Conservation (phyloP, 2,888 invertebrate genomes). For the Drosophila putrida region DNA sequence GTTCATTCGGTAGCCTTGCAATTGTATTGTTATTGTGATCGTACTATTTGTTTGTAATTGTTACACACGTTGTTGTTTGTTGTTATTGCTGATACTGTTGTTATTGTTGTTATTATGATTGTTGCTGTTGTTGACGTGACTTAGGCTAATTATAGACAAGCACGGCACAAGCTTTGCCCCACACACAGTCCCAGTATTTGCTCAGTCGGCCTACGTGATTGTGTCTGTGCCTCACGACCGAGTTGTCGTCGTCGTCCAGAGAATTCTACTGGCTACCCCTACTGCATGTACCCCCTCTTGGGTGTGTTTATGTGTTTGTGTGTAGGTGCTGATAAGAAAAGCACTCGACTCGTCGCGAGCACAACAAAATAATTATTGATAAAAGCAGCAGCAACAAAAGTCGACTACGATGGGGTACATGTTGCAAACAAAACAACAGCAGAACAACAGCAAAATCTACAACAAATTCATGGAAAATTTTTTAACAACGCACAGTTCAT, state of each 20-base stretch:
- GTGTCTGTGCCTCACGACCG: constrained; percentile 77
- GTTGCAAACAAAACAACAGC: constrained; percentile 55
- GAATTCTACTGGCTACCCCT: constrained; percentile 15
- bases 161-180: constrained; percentile 52
- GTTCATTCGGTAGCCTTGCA: constrained; percentile 36
- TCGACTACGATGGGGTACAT: constrained; percentile 37
- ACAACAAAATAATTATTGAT: constrained; percentile 81
- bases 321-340: constrained; percentile 67
- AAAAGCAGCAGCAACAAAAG: constrained; percentile 58
- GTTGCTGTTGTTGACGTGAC: constrained; percentile 41
- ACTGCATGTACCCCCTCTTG: neutral
- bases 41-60: constrained; percentile 34
- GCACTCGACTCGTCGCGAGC: constrained; percentile 69
- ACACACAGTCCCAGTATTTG: constrained; percentile 29
- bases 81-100: constrained; percentile 8
- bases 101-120: constrained; percentile 6
- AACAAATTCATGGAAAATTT: constrained; percentile 78
- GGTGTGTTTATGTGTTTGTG: constrained; percentile 11
- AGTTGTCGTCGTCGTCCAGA: constrained; percentile 22
- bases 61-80: constrained; percentile 25
- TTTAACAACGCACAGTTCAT: constrained; percentile 74
- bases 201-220: constrained; percentile 70
- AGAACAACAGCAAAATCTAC: constrained; percentile 56
- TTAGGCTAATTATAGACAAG: constrained; percentile 71
- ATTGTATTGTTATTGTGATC: constrained; percentile 17